These are phyloP conservation scores for Drosophila bocqueti DNA, from an alignment of 1,140 invertebrate genomes.

Conservation along the genomic window DNA sequence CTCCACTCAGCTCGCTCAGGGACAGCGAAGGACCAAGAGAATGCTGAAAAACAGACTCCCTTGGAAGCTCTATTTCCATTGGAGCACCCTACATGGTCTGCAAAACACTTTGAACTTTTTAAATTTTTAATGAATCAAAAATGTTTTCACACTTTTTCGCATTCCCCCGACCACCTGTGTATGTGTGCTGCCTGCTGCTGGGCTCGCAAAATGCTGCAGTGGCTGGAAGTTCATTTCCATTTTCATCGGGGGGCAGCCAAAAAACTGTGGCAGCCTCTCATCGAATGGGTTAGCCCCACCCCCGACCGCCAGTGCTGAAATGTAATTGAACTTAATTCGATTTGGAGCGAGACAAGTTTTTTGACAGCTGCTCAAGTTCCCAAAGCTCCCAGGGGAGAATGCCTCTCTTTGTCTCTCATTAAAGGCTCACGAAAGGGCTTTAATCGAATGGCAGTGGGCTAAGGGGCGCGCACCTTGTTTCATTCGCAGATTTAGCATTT, in stretches of 20 bases:
- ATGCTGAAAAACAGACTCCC: conserved; percentile 23
- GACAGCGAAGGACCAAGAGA: not conserved
- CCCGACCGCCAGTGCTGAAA: conserved; percentile 22
- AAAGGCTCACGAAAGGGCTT: conserved; percentile 30
- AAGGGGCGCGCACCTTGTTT: not conserved
- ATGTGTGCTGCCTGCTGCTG: conserved; percentile 23
- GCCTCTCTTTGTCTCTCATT: conserved; percentile 33
- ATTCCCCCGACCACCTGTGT: conserved; percentile 30
- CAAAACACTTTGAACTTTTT: conserved; percentile 84
- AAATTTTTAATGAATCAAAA: conserved; percentile 84
- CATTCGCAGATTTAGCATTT: conserved; percentile 8
- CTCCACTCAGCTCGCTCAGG: not conserved
- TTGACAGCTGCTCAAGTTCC: conserved; percentile 72
- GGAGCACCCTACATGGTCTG: conserved; percentile 46
- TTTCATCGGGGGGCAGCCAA: conserved; percentile 29
- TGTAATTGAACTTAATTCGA: conserved; percentile 84
- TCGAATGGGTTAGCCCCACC: conserved; percentile 34
- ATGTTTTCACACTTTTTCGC: conserved; percentile 82
- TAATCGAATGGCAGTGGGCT: conserved; percentile 18
- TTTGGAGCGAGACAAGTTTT: conserved; percentile 79
- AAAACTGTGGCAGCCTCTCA: conserved; percentile 50
- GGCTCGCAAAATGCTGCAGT: conserved; percentile 34
- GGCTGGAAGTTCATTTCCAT: conserved; percentile 66
- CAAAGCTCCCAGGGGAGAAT: conserved; percentile 53
- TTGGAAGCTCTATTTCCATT: conserved; percentile 27